Base-by-base conservation (phyloP, 2,113 vertebrate species). In the Daubentonia madagascariensis region DNA sequence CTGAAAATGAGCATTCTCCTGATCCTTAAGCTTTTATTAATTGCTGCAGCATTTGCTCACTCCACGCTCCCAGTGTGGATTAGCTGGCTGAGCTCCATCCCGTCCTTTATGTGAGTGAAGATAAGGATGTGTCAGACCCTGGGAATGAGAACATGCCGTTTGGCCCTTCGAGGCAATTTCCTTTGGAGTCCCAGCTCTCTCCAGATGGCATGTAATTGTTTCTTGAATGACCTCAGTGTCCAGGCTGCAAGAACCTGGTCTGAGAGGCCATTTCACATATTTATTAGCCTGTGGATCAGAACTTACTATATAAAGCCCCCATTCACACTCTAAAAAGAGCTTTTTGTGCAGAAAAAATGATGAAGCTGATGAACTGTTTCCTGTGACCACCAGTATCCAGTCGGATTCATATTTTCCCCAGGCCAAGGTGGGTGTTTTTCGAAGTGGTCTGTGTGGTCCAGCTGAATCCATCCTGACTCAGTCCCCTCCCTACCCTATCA, bases 151-250 rank as follows among this genome's bases (percentile, higher is more conserved):
- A 83, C 94, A 67, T 93, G 93, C 96, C 84, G 72, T 90, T 94
- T 91, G 92, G 97, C 81, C 92, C 95, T 97, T 84, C 11, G 52
- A 98, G 95, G 97, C 97, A 93, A 89, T 98, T 97, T 98, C 97
- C 95, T 97, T 92, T 76, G 0, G 16, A 96, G 93, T 72, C 88
- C 67, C 72, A n/a, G 96, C 89, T 95, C 96, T 94, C 95, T 97
- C 97, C 98, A 98, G 98, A 98, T 98, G 98, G 97, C 93, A 94
- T 94, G 96, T 97, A 83, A 97, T 96, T 98, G 97, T 98, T 95
- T 89, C 95, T 96, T 98, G 98, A 98, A 98, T 98, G 98, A 98
- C 84, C 95, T 95, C 98, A 97, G 97, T 98, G 98, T 98, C 97
- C 94, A 75, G 89, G 88, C 94, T 11, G 22, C 92, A 96, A 91